Percentiles rank a stretch among this genome's conserved stretches.
Evolutionary conservation across 2,797 vertebrate genomes (phyloP).

Genomic region (Astyanax mexicanus): DNA sequence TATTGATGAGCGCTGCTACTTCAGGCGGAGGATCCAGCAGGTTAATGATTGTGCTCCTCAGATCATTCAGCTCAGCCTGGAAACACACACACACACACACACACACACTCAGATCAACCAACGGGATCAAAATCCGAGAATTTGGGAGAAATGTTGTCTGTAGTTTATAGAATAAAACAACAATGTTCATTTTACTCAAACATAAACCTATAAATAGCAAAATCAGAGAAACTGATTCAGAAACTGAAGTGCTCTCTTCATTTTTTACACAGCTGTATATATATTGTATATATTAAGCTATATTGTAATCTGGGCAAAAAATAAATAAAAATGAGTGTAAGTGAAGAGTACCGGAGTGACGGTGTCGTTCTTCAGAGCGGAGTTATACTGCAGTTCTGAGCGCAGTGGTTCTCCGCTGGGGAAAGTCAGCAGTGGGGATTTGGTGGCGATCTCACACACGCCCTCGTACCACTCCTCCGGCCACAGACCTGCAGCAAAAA

Average conservation of each 20-base stretch:
- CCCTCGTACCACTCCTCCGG: slow-evolving; percentile 98
- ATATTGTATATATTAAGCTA: no score
- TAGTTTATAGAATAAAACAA: no score
- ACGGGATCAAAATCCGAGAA: no score
- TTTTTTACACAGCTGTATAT: no score
- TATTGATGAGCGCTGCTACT: slow-evolving; percentile 91
- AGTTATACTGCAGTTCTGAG: slow-evolving; percentile 97
- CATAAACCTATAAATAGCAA: no score
- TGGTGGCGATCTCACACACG: slow-evolving; percentile 96
- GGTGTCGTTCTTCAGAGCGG: slow-evolving; percentile 96
- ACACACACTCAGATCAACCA: no score
- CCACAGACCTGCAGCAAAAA: slow-evolving; percentile 86
- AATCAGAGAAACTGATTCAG: no score
- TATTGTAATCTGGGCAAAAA: neutral
- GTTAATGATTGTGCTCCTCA: slow-evolving; percentile 93
- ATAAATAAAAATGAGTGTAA: neutral
- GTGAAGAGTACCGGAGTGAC: slow-evolving; percentile 85
- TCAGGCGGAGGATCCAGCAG: slow-evolving; percentile 93
- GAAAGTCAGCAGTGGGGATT: slow-evolving; percentile 93
- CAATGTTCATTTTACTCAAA: no score
- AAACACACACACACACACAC: no score
- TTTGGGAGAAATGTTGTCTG: no score
- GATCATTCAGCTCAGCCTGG: slow-evolving; percentile 91
- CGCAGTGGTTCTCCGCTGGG: slow-evolving; percentile 94
- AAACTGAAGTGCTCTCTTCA: no score